These are phyloP conservation scores for Pipistrellus pygmaeus DNA, from an alignment of 2,797 vertebrate genomes.

Conservation along the genomic window DNA sequence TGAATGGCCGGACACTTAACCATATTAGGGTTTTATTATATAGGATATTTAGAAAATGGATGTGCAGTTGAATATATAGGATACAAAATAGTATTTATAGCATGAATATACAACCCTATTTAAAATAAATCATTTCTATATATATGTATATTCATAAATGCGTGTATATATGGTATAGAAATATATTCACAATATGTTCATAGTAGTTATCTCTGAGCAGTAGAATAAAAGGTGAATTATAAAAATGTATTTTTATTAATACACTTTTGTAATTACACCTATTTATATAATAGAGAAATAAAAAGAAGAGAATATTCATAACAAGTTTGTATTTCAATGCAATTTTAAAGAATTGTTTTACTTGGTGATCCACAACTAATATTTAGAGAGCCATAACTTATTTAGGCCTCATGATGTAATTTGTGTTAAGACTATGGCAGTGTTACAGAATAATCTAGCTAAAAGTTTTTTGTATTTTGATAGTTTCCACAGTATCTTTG, in stretches of 20 bases:
- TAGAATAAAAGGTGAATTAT: conserved; percentile 2
- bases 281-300: not conserved
- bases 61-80: not conserved
- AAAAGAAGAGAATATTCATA: conserved; percentile 13
- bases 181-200: not conserved
- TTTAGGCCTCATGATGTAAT: not conserved
- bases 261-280: not conserved
- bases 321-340: not conserved
- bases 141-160: not conserved
- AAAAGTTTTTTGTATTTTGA: not conserved
- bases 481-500: not conserved
- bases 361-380: not conserved
- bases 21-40: no score
- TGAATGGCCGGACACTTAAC: no score
- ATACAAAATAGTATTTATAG: not conserved
- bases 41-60: not conserved
- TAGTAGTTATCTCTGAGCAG: not conserved
- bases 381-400: not conserved
- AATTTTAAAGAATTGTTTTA: not conserved
- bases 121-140: not conserved
- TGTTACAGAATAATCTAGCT: not conserved
- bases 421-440: not conserved
- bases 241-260: not conserved
- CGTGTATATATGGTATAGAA: not conserved
- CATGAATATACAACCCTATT: not conserved